Percentiles rank a stretch among this genome's conserved stretches.
phyloP scores from a whole-genome alignment of 2,113 vertebrate genomes.

The Cricetomys ansorgei region DNA sequence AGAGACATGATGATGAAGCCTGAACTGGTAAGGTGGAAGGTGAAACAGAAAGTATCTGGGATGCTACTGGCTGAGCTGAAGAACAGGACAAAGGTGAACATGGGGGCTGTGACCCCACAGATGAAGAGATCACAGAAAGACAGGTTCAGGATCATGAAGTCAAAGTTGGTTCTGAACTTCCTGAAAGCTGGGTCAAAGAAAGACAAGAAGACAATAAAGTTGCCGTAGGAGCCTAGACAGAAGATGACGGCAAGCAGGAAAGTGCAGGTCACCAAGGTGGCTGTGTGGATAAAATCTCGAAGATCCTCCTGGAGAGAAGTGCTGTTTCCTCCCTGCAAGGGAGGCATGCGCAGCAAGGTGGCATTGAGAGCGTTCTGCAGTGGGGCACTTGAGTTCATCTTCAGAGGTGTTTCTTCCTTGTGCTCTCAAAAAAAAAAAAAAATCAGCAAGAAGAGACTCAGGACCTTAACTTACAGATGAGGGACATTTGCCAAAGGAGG shows the following conservation, averaged over 20 bases:
- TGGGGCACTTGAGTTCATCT: conserved; percentile 91
- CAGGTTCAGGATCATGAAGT: conserved; percentile 98
- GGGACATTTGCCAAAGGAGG: neutral
- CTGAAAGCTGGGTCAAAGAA: conserved; percentile 97
- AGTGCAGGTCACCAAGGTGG: conserved; percentile 93
- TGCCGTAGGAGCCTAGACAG: conserved; percentile 96
- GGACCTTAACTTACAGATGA: conserved; percentile 67
- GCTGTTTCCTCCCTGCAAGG: conserved; percentile 70
- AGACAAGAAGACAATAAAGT: conserved; percentile 96
- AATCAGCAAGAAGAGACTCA: conserved; percentile 42
- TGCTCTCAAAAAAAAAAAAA: conserved; percentile 13
- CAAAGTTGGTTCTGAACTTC: conserved; percentile 97
- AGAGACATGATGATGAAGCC: conserved; percentile 98
- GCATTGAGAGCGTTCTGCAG: conserved; percentile 80
- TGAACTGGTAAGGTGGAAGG: conserved; percentile 95
- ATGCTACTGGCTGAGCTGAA: conserved; percentile 88
- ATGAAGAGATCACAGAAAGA: conserved; percentile 98
- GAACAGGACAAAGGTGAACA: conserved; percentile 95
- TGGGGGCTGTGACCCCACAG: conserved; percentile 94
- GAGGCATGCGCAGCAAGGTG: conserved; percentile 58
- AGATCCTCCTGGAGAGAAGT: conserved; percentile 82
- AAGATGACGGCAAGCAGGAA: conserved; percentile 93
- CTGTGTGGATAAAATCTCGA: conserved; percentile 89
- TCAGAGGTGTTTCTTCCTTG: conserved; percentile 71
- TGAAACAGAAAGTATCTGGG: conserved; percentile 94